phyloP scores from a whole-genome alignment of 2,888 invertebrate species.

The Chorisops tibialis region DNA sequence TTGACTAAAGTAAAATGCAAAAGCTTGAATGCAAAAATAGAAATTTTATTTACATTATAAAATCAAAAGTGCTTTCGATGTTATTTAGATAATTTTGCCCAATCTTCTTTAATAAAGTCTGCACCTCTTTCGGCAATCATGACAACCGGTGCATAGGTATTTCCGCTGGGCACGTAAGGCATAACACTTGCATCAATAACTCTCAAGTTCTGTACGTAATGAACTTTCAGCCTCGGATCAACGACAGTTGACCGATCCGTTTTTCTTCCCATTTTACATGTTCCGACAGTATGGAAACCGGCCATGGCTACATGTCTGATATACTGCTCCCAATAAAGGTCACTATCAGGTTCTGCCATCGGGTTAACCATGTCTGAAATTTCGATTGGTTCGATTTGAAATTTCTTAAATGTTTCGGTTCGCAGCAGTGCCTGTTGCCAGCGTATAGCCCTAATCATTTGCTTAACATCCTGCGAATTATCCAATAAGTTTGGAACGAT shows the following conservation, averaged over 20 bases:
- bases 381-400: constrained; percentile 53
- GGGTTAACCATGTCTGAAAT: constrained; percentile 49
- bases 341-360: constrained; percentile 44
- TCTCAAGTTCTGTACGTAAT: constrained; percentile 54
- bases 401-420: constrained; percentile 52
- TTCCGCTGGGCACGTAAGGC: constrained; percentile 56
- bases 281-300: constrained; percentile 63
- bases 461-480: constrained; percentile 56
- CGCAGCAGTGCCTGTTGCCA: constrained; percentile 48
- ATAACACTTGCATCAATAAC: constrained; percentile 59
- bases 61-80: no score
- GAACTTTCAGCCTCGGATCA: constrained; percentile 57
- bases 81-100: no score
- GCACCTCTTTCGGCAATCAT: constrained; percentile 60
- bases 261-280: constrained; percentile 64
- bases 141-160: constrained; percentile 57
- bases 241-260: constrained; percentile 62
- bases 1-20: no score
- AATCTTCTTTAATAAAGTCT: constrained; percentile 58
- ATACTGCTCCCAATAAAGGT: constrained; percentile 63
- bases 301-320: constrained; percentile 60
- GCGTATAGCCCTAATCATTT: constrained; percentile 51
- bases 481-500: constrained; percentile 64
- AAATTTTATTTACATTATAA: no score
- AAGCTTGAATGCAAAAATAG: no score